Conservation (phyloP, 2,113 vertebrate genomes). For the Parotia lawesii region DNA sequence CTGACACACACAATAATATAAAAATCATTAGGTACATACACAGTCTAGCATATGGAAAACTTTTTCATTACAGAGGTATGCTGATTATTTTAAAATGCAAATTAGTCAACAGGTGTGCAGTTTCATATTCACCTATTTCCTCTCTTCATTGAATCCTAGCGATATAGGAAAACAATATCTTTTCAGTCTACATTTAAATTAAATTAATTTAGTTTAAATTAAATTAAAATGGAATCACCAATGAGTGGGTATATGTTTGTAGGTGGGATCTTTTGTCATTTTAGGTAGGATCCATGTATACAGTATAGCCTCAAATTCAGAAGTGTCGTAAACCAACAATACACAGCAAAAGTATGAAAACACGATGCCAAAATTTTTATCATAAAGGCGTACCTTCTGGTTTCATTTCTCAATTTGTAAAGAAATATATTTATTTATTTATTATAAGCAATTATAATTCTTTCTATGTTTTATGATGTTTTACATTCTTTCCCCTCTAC, state of each 20-base stretch:
- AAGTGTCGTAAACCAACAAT: neutral
- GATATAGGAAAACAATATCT: neutral
- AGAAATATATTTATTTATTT: neutral
- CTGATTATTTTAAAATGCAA: neutral
- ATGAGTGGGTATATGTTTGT: neutral
- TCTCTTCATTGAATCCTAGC: neutral
- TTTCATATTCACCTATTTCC: neutral
- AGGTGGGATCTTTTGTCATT: neutral
- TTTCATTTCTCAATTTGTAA: neutral
- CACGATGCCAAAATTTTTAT: neutral
- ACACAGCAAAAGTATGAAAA: neutral
- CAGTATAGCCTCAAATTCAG: neutral
- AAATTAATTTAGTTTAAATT: neutral
- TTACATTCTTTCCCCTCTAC: neutral
- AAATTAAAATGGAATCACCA: neutral
- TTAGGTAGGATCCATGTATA: neutral
- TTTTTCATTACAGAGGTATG: neutral
- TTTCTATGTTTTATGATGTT: neutral
- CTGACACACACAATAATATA: neutral
- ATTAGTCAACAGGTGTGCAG: neutral
- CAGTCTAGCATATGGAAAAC: accelerated
- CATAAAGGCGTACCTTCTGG: neutral
- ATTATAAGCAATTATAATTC: neutral
- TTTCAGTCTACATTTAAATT: neutral
- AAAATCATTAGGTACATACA: neutral